Evolutionary conservation across 2,113 vertebrate genomes (phyloP).

Genomic region (Plectropomus leopardus): DNA sequence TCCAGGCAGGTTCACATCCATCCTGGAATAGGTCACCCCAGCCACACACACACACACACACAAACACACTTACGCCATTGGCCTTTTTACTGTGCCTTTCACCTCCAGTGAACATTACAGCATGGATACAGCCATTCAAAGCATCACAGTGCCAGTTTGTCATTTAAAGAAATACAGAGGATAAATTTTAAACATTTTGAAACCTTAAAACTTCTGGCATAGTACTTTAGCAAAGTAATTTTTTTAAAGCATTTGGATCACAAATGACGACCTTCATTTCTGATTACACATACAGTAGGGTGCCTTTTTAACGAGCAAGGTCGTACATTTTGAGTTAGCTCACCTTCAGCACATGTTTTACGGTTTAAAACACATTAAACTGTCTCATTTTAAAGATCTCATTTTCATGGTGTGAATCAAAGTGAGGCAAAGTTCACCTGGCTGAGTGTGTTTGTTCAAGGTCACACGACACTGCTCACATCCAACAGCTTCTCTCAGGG

Average conservation of each 20-base stretch:
- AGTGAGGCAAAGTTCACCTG: constrained; percentile 28
- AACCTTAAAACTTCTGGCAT: background rate
- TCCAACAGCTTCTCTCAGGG: background rate
- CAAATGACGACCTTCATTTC: background rate
- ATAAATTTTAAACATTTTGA: background rate
- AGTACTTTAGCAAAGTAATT: background rate
- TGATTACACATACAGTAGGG: background rate
- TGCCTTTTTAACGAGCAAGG: background rate
- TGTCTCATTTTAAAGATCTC: background rate
- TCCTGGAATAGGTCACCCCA: constrained; percentile 34
- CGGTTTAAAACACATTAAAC: constrained; percentile 19
- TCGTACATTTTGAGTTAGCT: background rate
- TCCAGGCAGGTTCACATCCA: constrained; percentile 37
- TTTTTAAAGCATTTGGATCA: background rate
- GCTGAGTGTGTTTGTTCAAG: constrained; percentile 7
- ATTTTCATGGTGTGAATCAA: constrained; percentile 1
- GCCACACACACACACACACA: background rate
- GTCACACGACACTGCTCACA: background rate
- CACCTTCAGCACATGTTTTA: background rate
- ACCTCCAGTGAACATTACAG: background rate
- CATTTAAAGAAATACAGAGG: background rate
- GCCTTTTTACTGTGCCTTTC: background rate
- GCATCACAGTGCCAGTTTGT: background rate
- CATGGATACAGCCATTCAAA: background rate
- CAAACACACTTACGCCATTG: background rate